Evolutionary conservation across 2,113 vertebrate genomes (phyloP).

Genomic region (Pelmatolapia mariae): DNA sequence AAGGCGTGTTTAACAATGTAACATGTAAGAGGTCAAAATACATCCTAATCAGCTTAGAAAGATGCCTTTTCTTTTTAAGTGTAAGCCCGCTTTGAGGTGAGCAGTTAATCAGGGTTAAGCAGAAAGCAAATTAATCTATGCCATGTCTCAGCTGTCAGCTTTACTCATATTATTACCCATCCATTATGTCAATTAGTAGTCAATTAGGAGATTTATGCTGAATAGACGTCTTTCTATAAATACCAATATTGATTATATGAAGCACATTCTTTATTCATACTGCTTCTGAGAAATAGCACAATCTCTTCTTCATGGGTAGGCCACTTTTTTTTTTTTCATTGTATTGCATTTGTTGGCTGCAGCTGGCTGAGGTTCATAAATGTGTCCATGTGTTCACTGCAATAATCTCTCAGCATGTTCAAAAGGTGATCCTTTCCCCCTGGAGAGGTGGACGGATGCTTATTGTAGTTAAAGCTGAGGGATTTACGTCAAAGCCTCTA

Average conservation of each 20-base stretch:
- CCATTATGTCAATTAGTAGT: not conserved
- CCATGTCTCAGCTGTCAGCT: not conserved
- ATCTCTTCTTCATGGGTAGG: not conserved
- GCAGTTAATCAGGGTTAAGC: not conserved
- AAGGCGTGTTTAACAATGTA: not conserved
- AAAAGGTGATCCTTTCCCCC: not conserved
- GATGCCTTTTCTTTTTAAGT: not conserved
- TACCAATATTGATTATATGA: not conserved
- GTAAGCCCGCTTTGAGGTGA: not conserved
- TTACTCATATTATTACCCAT: not conserved
- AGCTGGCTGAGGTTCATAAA: not conserved
- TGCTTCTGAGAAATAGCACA: not conserved
- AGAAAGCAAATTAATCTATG: not conserved
- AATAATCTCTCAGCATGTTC: constrained; percentile 37
- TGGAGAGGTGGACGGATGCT: constrained; percentile 4
- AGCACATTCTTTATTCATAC: not conserved
- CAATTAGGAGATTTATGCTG: not conserved
- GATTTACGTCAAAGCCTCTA: constrained; percentile 35
- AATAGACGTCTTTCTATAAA: not conserved
- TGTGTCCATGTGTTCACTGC: not conserved
- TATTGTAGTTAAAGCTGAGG: constrained; percentile 20
- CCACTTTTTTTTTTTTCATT: not conserved
- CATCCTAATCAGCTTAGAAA: not conserved
- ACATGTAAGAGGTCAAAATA: not conserved
- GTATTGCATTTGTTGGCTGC: not conserved